Evolutionary conservation across 2,888 invertebrate species (phyloP).

Genomic region (Oscheius sp.): DNA sequence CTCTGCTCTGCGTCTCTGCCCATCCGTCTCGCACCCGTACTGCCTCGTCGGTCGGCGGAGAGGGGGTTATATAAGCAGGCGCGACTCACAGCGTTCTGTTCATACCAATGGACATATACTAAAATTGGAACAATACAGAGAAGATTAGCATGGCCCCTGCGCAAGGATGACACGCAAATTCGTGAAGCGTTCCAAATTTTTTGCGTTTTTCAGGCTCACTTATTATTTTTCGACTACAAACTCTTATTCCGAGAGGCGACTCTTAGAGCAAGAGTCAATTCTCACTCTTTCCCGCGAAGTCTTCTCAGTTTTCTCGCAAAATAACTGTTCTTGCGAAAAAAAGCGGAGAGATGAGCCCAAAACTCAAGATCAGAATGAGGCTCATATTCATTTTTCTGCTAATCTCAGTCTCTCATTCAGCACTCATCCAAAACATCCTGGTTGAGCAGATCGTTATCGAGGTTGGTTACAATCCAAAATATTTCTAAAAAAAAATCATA

Average conservation of each 20-base stretch:
- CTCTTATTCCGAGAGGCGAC: no score
- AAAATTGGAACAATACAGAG: constrained; percentile 92
- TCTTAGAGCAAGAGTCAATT: neutral
- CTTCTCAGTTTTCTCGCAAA: neutral
- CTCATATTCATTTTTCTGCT: neutral
- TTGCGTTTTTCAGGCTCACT: constrained; percentile 13
- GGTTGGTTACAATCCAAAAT: no score
- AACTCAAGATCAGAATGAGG: no score
- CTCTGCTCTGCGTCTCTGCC: constrained; percentile 6
- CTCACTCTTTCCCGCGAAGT: neutral
- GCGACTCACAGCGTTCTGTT: neutral
- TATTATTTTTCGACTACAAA: no score
- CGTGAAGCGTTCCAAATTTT: constrained; percentile 76
- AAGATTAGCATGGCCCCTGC: constrained; percentile 92
- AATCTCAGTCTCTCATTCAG: neutral
- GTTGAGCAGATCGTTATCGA: no score
- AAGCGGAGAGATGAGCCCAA: no score
- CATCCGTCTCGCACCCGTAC: constrained; percentile 23
- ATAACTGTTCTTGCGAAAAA: no score
- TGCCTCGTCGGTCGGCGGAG: constrained; percentile 9
- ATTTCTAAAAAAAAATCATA: no score
- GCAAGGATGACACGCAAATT: constrained; percentile 92
- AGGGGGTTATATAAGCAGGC: no score
- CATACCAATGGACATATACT: constrained; percentile 69
- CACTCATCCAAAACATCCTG: neutral